Percentiles rank a stretch among this genome's conserved stretches.
Conservation (phyloP, 2,888 invertebrate genomes). For the Cephus pulcher region DNA sequence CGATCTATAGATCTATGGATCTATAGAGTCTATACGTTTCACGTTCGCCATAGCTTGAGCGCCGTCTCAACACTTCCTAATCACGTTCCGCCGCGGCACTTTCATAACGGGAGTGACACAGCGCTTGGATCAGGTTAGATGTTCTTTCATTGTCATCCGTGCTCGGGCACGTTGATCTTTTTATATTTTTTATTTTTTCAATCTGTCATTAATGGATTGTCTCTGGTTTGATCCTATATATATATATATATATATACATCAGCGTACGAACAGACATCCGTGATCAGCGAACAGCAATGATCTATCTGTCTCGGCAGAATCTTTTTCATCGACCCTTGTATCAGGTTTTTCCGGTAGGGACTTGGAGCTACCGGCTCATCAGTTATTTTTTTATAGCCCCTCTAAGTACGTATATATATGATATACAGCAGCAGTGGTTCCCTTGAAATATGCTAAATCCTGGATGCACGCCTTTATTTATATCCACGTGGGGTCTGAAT, state of each 20-base stretch:
- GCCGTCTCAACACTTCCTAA: neutral
- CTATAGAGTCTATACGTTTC: no score
- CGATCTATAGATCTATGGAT: no score
- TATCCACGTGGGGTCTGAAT: neutral
- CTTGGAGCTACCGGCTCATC: constrained; percentile 27
- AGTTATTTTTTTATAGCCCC: constrained; percentile 12
- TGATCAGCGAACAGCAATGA: neutral
- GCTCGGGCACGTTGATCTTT: neutral
- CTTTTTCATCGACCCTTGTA: constrained; percentile 2
- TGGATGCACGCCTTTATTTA: neutral
- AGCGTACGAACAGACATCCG: constrained; percentile 5
- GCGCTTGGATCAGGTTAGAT: neutral
- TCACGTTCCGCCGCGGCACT: neutral
- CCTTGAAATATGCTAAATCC: constrained; percentile 24
- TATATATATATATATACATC: constrained; percentile 3
- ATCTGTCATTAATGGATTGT: no score
- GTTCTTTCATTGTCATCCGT: neutral
- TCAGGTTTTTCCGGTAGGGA: constrained; percentile 49
- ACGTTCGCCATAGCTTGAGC: no score
- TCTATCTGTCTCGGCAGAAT: neutral
- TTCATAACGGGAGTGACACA: neutral
- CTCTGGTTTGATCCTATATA: neutral
- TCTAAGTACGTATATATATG: neutral
- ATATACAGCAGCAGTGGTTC: constrained; percentile 14
- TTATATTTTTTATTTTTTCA: neutral